These are phyloP conservation scores for Pandion haliaetus DNA, from an alignment of 2,113 vertebrate species.

Conservation along the genomic window DNA sequence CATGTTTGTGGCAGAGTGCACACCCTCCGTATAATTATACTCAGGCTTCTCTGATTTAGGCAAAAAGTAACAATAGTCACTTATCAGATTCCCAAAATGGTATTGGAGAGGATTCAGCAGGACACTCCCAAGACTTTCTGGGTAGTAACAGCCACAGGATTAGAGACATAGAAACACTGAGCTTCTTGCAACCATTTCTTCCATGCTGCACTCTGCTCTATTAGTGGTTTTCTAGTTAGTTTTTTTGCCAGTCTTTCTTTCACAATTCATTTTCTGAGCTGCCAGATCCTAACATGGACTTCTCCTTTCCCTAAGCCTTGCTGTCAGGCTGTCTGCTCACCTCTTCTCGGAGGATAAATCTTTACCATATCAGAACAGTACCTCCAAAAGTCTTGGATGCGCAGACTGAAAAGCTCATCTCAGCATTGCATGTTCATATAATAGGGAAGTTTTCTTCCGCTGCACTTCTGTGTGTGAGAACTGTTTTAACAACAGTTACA, in stretches of 20 bases:
- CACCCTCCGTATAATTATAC: conserved; percentile 29
- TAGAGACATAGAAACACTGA: neutral
- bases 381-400: neutral
- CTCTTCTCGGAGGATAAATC: neutral
- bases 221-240: neutral
- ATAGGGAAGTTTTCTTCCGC: accelerated
- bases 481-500: neutral
- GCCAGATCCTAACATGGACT: neutral
- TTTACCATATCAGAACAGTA: neutral
- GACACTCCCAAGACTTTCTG: conserved; percentile 18
- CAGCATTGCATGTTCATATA: neutral
- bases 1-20: conserved; percentile 10
- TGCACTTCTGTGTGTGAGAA: neutral
- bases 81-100: conserved; percentile 33
- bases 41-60: neutral
- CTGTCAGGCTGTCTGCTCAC: neutral
- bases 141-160: neutral
- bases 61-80: conserved; percentile 42
- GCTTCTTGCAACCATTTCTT: neutral
- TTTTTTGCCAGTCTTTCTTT: neutral
- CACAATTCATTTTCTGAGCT: neutral
- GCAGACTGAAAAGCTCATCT: neutral
- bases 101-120: conserved; percentile 35
- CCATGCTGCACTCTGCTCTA: neutral
- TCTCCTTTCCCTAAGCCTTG: neutral